phyloP scores from a whole-genome alignment of 1,140 invertebrate species.

The Centruroides vittatus region DNA sequence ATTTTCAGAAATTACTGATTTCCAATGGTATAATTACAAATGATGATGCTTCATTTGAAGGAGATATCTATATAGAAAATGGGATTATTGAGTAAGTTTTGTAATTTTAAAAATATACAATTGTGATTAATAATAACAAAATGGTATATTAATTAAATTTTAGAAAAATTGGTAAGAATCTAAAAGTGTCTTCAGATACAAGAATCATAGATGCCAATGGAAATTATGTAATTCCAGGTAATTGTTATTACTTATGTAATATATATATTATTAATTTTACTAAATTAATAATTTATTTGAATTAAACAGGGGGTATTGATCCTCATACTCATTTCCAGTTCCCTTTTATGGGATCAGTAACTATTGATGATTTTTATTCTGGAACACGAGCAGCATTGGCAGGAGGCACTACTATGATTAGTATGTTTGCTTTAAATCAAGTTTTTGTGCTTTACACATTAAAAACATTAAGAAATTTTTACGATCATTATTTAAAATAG shows the following conservation, averaged over 20 bases:
- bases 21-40: constrained; percentile 92
- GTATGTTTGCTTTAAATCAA: background rate
- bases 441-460: too few species aligned
- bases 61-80: constrained; percentile 87
- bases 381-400: constrained; percentile 77
- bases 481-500: too few species aligned
- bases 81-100: constrained; percentile 79
- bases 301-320: constrained; percentile 69
- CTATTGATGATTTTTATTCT: constrained; percentile 66
- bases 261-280: too few species aligned
- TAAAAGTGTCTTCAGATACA: too few species aligned
- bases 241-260: too few species aligned
- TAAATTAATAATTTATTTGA: too few species aligned
- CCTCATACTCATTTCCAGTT: constrained; percentile 75
- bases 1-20: constrained; percentile 54
- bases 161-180: too few species aligned
- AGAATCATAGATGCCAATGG: too few species aligned
- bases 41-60: constrained; percentile 73
- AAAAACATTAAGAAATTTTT: too few species aligned
- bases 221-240: too few species aligned
- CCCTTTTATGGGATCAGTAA: constrained; percentile 62
- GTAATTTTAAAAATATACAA: background rate
- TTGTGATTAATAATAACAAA: too few species aligned
- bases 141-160: too few species aligned
- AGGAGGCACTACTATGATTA: constrained; percentile 80